Evolutionary conservation across 2,797 vertebrate genomes (phyloP), one percentile per base, ranked within the genome.

Genomic region (Nyctalus aviator): DNA sequence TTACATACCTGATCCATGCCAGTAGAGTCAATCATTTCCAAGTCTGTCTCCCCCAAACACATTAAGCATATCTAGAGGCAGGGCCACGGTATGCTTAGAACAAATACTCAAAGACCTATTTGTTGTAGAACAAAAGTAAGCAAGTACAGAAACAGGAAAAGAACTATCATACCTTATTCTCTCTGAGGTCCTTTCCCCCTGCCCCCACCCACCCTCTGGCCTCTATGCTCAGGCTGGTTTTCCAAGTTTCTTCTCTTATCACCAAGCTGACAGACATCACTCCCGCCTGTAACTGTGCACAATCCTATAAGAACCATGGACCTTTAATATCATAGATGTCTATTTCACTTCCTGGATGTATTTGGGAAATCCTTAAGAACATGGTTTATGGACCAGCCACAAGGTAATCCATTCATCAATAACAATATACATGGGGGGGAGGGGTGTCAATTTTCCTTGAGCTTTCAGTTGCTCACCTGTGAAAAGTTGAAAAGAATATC

Each of bases 401-500:
- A 78, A 59, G 27, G 44, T 41, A 96, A 66, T 76, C 48, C 50
- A 66, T 83, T 37, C 50, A 87, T 4, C 46, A 72, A 41, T 32
- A 88, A 71, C 14, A 82, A n/a, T 88, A 88, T 32, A 92, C 0
- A 72, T 3, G 25, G 1, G 57, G 20, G 2, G 18, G 30, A 12
- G 12, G 20, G 8, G 12, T 44, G 44, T 44, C 27, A 90, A 57
- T 66, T 90, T 83, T 21, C 82, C 53, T 90, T n/a, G 68, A 88
- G 50, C 59, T 92, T 91, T 73, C 62, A 93, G 93, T 18, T 48
- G 64, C 25, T 94, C 27, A 83, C 35, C 46, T 66, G 6, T 83
- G 20, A 96, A 90, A 92, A 77, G n/a, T 25, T 94, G 21, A 90
- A 90, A 91, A 83, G 15, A 93, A 55, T 71, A 55, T 32, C 41